phyloP scores from a whole-genome alignment of 2,113 vertebrate genomes.

The Melanerpes formicivorus region DNA sequence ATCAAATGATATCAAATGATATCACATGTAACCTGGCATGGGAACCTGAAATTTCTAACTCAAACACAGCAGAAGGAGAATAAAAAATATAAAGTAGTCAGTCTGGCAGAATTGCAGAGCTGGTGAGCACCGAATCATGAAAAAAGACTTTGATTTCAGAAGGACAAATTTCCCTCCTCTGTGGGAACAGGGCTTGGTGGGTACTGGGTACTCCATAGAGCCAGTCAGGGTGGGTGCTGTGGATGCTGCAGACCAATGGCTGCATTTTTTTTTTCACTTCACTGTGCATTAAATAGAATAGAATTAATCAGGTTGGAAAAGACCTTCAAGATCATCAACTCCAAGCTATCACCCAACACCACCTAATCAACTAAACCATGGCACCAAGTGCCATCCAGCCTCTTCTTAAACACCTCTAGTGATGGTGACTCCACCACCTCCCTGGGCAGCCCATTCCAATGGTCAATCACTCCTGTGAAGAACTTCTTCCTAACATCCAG shows the following conservation, averaged over 20 bases:
- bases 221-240: accelerated
- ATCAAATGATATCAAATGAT: neutral
- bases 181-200: accelerated
- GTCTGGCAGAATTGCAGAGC: neutral
- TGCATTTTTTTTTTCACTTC: neutral
- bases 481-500: too few relatives aligned
- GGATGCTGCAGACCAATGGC: neutral
- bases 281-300: neutral
- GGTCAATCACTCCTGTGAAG: too few relatives aligned
- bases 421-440: too few relatives aligned
- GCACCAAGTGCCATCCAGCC: too few relatives aligned
- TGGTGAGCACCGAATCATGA: neutral
- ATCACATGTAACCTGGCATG: neutral
- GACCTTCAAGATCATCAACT: too few relatives aligned
- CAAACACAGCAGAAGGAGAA: neutral
- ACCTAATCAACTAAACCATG: too few relatives aligned
- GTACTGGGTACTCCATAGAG: neutral
- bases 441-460: too few relatives aligned
- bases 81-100: neutral
- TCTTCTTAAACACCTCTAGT: too few relatives aligned
- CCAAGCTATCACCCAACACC: too few relatives aligned
- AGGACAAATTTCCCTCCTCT: neutral
- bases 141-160: neutral
- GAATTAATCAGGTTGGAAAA: too few relatives aligned
- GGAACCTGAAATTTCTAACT: neutral